Evolutionary conservation across 2,797 vertebrate genomes (phyloP).

Genomic region (Sebastes iracundus): DNA sequence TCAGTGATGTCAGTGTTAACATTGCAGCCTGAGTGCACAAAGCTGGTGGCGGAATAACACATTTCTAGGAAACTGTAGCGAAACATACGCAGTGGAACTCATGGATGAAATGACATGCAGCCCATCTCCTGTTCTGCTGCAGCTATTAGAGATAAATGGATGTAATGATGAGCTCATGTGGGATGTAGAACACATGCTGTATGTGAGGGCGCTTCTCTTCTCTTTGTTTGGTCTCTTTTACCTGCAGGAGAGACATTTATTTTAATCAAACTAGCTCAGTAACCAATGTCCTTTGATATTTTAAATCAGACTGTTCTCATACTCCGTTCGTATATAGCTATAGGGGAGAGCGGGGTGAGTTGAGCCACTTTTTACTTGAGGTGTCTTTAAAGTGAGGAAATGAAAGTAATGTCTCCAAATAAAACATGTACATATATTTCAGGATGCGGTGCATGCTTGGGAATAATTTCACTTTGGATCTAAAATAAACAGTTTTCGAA

Average conservation of each 20-base stretch:
- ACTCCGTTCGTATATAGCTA: not conserved
- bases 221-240: slow-evolving; percentile 2
- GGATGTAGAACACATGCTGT: not conserved
- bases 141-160: slow-evolving; percentile 33
- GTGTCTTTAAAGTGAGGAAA: not conserved
- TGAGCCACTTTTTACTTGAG: not conserved
- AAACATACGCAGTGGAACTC: slow-evolving; percentile 7
- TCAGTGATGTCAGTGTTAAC: slow-evolving; percentile 32
- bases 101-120: slow-evolving; percentile 19
- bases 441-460: not conserved
- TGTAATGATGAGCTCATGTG: slow-evolving; percentile 7
- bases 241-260: slow-evolving; percentile 1
- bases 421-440: not conserved
- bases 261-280: not conserved
- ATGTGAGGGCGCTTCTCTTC: not conserved
- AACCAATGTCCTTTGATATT: not conserved
- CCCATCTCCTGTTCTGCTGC: not conserved
- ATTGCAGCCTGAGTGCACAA: slow-evolving; percentile 8
- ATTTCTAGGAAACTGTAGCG: slow-evolving; percentile 35
- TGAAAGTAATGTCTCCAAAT: not conserved
- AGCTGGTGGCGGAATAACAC: slow-evolving; percentile 15
- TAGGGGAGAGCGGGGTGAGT: not conserved
- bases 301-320: not conserved
- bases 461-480: not conserved
- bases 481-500: too few species aligned